Conservation (phyloP, 2,888 invertebrate species). For the Odontocolon sp. region DNA sequence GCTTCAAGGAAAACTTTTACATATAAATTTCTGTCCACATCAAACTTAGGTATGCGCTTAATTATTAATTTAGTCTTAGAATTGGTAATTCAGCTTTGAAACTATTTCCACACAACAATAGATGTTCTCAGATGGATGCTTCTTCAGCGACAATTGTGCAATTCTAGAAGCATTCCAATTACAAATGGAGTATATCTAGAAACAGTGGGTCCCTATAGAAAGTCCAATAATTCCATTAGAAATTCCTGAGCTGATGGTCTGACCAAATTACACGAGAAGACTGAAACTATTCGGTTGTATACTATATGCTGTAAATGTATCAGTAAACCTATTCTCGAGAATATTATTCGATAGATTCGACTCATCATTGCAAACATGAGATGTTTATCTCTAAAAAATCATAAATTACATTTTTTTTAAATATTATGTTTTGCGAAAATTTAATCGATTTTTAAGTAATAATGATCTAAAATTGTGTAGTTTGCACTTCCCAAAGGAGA, state of each 20-base stretch:
- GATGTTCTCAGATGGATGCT: too few species aligned
- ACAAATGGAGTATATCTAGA: slow-evolving; percentile 16
- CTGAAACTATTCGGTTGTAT: slow-evolving; percentile 39
- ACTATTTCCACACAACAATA: neutral
- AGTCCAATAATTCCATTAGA: slow-evolving; percentile 45
- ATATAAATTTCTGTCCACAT: too few species aligned
- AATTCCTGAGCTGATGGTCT: slow-evolving; percentile 44
- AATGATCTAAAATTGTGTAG: neutral
- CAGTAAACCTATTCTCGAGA: neutral
- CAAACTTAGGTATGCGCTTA: too few species aligned
- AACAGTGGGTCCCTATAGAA: neutral
- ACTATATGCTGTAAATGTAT: neutral
- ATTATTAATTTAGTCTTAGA: too few species aligned
- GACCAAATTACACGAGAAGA: slow-evolving; percentile 36
- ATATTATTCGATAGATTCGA: too few species aligned
- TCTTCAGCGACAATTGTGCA: slow-evolving; percentile 24
- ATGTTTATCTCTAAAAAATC: too few species aligned
- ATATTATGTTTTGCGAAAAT: too few species aligned
- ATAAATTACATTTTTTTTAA: too few species aligned
- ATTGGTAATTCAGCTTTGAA: too few species aligned
- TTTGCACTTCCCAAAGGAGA: neutral
- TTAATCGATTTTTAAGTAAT: neutral
- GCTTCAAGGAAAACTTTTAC: too few species aligned
- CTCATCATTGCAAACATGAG: too few species aligned
- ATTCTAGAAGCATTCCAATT: slow-evolving; percentile 42